Conservation (phyloP, 2,113 vertebrate species). For the Eubucco bourcierii region DNA sequence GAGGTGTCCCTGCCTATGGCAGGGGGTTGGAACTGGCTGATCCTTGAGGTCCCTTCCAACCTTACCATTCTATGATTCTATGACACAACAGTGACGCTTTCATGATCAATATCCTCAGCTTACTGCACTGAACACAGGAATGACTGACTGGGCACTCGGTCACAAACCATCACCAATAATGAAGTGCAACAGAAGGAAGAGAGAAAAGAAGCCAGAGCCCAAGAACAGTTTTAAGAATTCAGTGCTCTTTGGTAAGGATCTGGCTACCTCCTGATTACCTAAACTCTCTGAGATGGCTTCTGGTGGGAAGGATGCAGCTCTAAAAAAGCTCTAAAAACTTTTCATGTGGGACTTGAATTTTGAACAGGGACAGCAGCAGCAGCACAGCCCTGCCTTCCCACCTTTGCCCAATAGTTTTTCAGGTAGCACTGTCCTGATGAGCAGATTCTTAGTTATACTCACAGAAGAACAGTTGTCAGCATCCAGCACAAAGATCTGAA, state of each 20-base stretch:
- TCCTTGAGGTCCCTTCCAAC: no score
- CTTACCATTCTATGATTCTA: no score
- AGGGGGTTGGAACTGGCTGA: no score
- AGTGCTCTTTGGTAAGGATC: neutral
- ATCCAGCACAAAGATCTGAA: conserved; percentile 70
- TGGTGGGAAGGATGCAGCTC: neutral
- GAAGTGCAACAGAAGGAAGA: neutral
- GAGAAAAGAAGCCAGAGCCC: neutral
- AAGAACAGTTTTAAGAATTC: neutral
- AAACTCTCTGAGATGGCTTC: neutral
- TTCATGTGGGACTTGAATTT: neutral
- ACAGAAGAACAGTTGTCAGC: conserved; percentile 62
- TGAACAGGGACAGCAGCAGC: neutral
- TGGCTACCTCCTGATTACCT: neutral
- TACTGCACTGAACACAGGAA: neutral
- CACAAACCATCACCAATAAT: neutral
- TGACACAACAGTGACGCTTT: neutral
- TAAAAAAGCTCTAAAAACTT: neutral
- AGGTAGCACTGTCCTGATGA: neutral
- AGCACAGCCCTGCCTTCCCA: neutral
- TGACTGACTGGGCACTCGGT: neutral
- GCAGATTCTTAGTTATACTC: conserved; percentile 36
- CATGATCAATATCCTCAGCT: neutral
- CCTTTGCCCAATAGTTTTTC: neutral
- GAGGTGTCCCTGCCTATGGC: no score